These are phyloP conservation scores for Squalus acanthias DNA, from an alignment of 2,797 vertebrate genomes.

Conservation along the genomic window DNA sequence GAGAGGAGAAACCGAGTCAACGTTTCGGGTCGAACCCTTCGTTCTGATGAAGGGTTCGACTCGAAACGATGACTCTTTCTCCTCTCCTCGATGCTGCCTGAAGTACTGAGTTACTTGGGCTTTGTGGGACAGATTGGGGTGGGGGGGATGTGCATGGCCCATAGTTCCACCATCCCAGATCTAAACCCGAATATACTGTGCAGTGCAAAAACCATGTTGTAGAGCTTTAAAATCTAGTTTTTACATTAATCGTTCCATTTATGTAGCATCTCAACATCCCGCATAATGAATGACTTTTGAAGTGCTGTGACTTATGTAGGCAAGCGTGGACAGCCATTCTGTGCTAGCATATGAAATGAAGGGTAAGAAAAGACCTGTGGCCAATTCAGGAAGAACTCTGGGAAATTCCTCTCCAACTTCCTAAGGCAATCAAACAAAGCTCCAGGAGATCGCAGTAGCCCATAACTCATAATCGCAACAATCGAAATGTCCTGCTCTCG, in stretches of 20 bases:
- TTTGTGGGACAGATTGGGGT: neutral
- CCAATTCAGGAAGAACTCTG: neutral
- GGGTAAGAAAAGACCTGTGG: neutral
- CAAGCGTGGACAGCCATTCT: neutral
- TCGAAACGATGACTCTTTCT: too few relatives aligned
- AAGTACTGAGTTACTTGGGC: neutral
- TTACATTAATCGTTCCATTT: neutral
- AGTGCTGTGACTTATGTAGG: neutral
- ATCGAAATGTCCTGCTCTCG: too few relatives aligned
- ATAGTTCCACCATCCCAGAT: neutral
- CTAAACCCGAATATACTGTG: neutral
- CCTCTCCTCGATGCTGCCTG: too few relatives aligned
- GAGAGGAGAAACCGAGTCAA: too few relatives aligned
- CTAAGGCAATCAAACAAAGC: neutral
- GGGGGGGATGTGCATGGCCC: neutral
- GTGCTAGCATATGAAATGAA: neutral
- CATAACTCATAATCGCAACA: neutral
- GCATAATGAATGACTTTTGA: neutral
- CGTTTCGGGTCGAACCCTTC: too few relatives aligned
- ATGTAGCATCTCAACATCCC: neutral
- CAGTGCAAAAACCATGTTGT: neutral
- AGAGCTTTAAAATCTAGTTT: neutral
- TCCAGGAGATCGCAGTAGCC: neutral
- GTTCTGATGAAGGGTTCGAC: too few relatives aligned
- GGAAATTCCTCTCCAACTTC: neutral